Base-by-base conservation (phyloP, 2,888 invertebrate genomes). In the Nomada ferruginata region DNA sequence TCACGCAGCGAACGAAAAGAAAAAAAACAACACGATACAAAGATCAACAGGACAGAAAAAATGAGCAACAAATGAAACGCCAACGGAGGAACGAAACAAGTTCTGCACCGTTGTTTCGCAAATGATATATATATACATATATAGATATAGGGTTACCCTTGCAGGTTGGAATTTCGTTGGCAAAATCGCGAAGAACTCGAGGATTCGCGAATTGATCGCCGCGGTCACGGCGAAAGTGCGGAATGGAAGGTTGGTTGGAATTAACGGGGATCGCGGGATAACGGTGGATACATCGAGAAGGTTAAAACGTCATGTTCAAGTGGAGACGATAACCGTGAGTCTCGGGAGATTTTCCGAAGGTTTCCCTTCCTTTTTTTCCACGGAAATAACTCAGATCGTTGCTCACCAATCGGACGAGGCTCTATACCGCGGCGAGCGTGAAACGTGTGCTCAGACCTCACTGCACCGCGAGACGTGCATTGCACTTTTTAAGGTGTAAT, bases 281-380 rank as follows among this genome's bases (percentile, higher is more conserved):
- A 36, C 36, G 36, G 36, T 36, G 36, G 36, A 36, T 7, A 36
- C 7, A 1, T 36, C 36, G 36, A 7, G 89, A 90, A 92, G 92
- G 92, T 92, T 92, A 92, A 92, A 92, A 91, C 90, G 91, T 91
- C 91, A 92, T 84, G 79, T 71, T 55, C 66, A 82, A 82, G 71
- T 78, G 72, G 75, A 47, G 50, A 63, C 50, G 47, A 4, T 47
- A 47, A 44, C 66, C 36, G 9, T 20, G 55, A 60, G 44, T 13
- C 13, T 20, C 26, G 23, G 29, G 10, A 5, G 36, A 36, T 36
- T 69, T 44, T n/a, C 20, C 10, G 9, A 18, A 23, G 13, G 42
- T 0, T 63, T 36, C 52, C 4, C 9, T 11, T 47, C 10, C 13
- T 15, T 47, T 3, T 47, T 47, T 13, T 26, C 2, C 1, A 13